A percentile compares a stretch with the other conserved stretches of the same genome.
Evolutionary conservation across 2,113 vertebrate genomes (phyloP).

Genomic region (Serranochromis macrocephalus): DNA sequence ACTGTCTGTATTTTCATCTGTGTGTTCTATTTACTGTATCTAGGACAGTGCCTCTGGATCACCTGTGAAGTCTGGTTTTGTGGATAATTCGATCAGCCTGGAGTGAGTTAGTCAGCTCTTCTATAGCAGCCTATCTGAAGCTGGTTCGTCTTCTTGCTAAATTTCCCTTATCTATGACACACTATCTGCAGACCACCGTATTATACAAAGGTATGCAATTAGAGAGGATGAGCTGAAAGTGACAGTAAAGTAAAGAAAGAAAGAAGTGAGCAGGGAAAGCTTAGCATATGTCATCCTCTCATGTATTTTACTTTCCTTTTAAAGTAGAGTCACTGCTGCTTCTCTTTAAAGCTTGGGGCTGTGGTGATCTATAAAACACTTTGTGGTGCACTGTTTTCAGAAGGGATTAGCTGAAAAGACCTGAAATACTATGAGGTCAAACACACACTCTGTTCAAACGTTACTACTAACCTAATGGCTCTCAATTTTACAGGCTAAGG

Average conservation of each 20-base stretch:
- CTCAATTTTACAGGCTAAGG: not conserved
- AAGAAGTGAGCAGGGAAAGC: not conserved
- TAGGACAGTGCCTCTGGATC: not conserved
- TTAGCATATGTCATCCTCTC: not conserved
- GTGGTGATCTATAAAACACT: not conserved
- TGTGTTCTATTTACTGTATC: not conserved
- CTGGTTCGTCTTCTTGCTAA: not conserved
- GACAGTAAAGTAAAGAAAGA: not conserved
- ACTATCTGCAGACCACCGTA: not conserved
- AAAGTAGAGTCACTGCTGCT: not conserved
- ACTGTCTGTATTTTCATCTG: not conserved
- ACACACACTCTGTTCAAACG: not conserved
- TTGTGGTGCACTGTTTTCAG: not conserved
- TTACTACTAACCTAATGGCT: not conserved
- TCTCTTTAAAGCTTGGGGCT: not conserved
- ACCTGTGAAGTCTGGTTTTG: constrained; percentile 12
- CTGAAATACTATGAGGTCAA: not conserved
- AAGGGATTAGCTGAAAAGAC: not conserved
- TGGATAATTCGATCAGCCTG: not conserved
- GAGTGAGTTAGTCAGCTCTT: constrained; percentile 14
- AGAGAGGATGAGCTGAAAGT: not conserved
- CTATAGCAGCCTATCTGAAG: not conserved
- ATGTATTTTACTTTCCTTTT: not conserved
- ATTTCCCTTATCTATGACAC: constrained; percentile 16
- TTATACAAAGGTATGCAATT: not conserved